Conservation (phyloP, 2,888 invertebrate genomes). For the Atrina japonica region DNA sequence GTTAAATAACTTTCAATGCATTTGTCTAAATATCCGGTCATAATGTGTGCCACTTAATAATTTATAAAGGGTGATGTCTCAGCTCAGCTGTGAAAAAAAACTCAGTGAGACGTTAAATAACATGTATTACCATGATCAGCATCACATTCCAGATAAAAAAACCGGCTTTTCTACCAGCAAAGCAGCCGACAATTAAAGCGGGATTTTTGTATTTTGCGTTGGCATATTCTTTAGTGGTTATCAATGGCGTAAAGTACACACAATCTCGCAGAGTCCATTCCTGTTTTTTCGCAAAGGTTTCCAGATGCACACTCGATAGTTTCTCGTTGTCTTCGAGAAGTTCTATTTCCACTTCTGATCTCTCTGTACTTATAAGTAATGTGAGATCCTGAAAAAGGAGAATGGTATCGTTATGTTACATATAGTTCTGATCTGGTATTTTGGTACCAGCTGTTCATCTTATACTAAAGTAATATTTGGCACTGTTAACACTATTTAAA, state of each 20-base stretch:
- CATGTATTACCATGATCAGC: constrained; percentile 72
- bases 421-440: no score
- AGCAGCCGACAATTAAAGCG: constrained; percentile 72
- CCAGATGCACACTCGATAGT: constrained; percentile 37
- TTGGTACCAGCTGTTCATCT: no score
- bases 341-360: constrained; percentile 36
- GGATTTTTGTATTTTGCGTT: constrained; percentile 70
- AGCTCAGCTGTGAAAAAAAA: no score
- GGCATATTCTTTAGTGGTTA: constrained; percentile 51
- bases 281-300: constrained; percentile 60
- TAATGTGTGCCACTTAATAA: no score
- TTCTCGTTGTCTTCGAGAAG: constrained; percentile 27
- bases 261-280: constrained; percentile 76
- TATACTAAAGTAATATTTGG: no score
- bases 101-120: no score
- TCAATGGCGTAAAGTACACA: constrained; percentile 63
- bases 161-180: constrained; percentile 74
- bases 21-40: no score
- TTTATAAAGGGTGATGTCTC: no score
- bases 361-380: constrained; percentile 26
- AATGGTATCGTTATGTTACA: no score
- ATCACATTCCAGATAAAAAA: constrained; percentile 79
- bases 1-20: no score
- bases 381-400: constrained; percentile 28
- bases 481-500: no score